These are phyloP conservation scores for Blera fallax DNA, from an alignment of 2,888 invertebrate genomes.

Conservation along the genomic window DNA sequence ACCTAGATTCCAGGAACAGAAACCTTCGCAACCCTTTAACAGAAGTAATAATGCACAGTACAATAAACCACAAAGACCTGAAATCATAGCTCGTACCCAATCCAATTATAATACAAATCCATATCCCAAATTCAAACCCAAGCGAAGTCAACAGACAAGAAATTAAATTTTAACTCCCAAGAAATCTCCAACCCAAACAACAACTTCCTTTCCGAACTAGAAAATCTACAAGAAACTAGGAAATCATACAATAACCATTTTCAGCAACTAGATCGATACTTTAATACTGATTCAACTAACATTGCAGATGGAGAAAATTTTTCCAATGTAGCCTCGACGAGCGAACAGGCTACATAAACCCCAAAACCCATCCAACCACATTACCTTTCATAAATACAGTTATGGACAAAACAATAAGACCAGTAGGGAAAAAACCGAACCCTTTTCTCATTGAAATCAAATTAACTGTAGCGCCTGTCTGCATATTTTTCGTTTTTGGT, in stretches of 20 bases:
- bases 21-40: not conserved
- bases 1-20: not conserved
- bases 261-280: constrained; percentile 1
- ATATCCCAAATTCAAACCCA: constrained; percentile 10
- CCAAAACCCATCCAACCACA: not conserved
- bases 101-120: too few species aligned
- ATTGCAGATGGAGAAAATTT: not conserved
- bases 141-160: not conserved
- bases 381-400: not conserved
- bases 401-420: too few species aligned
- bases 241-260: not conserved
- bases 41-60: not conserved
- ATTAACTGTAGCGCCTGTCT: too few species aligned
- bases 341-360: constrained; percentile 3
- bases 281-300: constrained; percentile 2
- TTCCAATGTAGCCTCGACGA: constrained; percentile 30
- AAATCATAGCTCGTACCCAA: not conserved
- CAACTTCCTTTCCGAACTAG: not conserved
- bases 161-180: constrained; percentile 29
- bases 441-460: too few species aligned
- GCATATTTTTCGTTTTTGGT: too few species aligned
- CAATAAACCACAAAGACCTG: not conserved
- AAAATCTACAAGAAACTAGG: too few species aligned
- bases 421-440: too few species aligned
- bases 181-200: not conserved